Evolutionary conservation across 2,797 vertebrate species (phyloP).

Genomic region (Protonibea diacanthus): DNA sequence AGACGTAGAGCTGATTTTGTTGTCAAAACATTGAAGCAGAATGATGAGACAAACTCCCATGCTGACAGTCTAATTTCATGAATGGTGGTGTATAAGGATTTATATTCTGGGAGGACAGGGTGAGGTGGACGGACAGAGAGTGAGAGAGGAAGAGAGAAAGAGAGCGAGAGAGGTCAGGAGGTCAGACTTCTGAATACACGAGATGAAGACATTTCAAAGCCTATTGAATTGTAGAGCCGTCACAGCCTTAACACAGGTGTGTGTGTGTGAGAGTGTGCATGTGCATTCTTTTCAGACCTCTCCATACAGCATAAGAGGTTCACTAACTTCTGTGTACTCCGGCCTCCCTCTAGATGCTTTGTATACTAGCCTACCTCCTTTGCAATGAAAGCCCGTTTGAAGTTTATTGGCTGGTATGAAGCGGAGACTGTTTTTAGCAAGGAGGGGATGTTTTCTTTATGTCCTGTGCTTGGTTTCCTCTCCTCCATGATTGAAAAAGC

Average conservation of each 20-base stretch:
- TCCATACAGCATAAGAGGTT: slow-evolving; percentile 31
- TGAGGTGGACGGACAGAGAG: slow-evolving; percentile 6
- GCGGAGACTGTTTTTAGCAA: slow-evolving; percentile 26
- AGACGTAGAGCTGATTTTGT: slow-evolving; percentile 8
- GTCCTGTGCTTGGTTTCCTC: slow-evolving; percentile 32
- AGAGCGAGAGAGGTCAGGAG: slow-evolving; percentile 32
- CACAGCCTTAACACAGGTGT: slow-evolving; percentile 62
- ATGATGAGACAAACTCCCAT: slow-evolving; percentile 20
- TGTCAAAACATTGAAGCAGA: slow-evolving; percentile 20
- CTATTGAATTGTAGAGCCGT: slow-evolving; percentile 48
- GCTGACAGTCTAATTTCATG: slow-evolving; percentile 20
- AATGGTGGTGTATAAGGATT: slow-evolving; percentile 38
- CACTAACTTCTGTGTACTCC: slow-evolving; percentile 43
- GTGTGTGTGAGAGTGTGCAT: slow-evolving; percentile 29
- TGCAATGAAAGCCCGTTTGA: slow-evolving; percentile 76
- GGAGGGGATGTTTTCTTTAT: slow-evolving; percentile 15
- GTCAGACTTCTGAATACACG: slow-evolving; percentile 57
- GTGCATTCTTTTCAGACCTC: slow-evolving; percentile 48
- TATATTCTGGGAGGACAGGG: slow-evolving; percentile 32
- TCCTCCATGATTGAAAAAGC: slow-evolving; percentile 43
- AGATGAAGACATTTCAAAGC: slow-evolving; percentile 48
- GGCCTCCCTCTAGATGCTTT: slow-evolving; percentile 58
- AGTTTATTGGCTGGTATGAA: slow-evolving; percentile 45
- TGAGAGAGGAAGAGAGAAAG: not conserved
- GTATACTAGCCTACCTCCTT: slow-evolving; percentile 88